Conservation (phyloP, 2,888 invertebrate genomes). For the Mythimna pallens region DNA sequence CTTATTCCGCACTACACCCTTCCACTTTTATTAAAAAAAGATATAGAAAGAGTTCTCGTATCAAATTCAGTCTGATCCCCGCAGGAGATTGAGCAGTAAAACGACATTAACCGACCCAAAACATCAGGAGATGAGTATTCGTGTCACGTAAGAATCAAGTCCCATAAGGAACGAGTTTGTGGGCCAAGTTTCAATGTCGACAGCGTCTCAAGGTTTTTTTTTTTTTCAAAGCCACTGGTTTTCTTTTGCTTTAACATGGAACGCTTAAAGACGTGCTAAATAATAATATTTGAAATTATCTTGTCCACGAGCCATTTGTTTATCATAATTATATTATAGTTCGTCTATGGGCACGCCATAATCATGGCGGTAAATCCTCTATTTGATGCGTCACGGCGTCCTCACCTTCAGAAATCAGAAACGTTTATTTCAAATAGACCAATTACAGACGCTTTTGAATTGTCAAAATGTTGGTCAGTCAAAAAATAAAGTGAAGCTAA, state of each 20-base stretch:
- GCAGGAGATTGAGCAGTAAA: slow-evolving; percentile 79
- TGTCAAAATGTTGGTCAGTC: no score
- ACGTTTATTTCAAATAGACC: no score
- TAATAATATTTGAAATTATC: slow-evolving; percentile 68
- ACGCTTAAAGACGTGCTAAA: slow-evolving; percentile 76
- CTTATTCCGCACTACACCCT: slow-evolving; percentile 35
- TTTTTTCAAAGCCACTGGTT: slow-evolving; percentile 75
- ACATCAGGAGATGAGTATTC: slow-evolving; percentile 78
- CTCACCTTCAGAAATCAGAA: no score
- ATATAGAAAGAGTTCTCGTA: slow-evolving; percentile 68
- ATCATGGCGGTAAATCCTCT: no score
- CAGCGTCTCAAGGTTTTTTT: slow-evolving; percentile 70
- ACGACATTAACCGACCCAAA: slow-evolving; percentile 76
- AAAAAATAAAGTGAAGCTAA: no score
- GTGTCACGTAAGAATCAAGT: slow-evolving; percentile 81
- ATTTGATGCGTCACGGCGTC: no score
- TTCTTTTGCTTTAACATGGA: slow-evolving; percentile 79
- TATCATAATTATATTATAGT: no score
- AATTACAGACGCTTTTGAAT: no score
- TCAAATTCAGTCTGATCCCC: slow-evolving; percentile 75
- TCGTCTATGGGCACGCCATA: no score
- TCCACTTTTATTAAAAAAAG: slow-evolving; percentile 64
- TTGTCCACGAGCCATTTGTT: no score
- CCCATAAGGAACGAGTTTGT: slow-evolving; percentile 81
- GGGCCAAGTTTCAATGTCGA: slow-evolving; percentile 82